Percentiles rank a stretch among this genome's conserved stretches.
phyloP scores from a whole-genome alignment of 2,797 vertebrate genomes.

The Melanotaenia trifasciata region DNA sequence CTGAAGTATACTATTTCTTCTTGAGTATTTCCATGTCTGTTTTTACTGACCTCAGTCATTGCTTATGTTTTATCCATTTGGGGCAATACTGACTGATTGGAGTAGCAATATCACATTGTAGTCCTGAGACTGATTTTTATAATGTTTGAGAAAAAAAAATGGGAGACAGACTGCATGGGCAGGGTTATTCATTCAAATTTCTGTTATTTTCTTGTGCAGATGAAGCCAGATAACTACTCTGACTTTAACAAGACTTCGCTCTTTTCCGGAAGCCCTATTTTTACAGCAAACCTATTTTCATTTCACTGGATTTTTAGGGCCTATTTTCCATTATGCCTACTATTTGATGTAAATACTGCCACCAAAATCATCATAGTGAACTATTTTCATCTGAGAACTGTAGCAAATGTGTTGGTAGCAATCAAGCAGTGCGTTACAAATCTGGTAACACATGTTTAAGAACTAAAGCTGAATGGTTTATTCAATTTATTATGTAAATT shows the following conservation, averaged over 20 bases:
- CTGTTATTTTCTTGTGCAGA: conserved; percentile 39
- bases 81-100: conserved; percentile 61
- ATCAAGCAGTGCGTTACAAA: conserved; percentile 5
- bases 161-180: conserved; percentile 31
- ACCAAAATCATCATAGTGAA: conserved; percentile 56
- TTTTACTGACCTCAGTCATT: conserved; percentile 57
- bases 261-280: conserved; percentile 23
- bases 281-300: conserved; percentile 20
- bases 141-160: conserved; percentile 10
- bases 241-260: conserved; percentile 17
- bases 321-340: conserved; percentile 19
- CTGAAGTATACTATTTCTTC: conserved; percentile 45
- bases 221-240: conserved; percentile 17
- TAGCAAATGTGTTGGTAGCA: conserved; percentile 22
- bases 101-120: conserved; percentile 63
- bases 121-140: conserved; percentile 25
- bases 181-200: conserved; percentile 42
- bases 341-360: conserved; percentile 45
- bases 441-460: background rate
- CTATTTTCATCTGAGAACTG: conserved; percentile 13
- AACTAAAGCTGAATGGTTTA: conserved; percentile 19
- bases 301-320: conserved; percentile 20
- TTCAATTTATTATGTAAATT: conserved; percentile 21
- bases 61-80: conserved; percentile 54
- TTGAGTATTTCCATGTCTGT: conserved; percentile 49